Percentiles rank a stretch among this genome's conserved stretches.
These are phyloP conservation scores for Poecilia wingei DNA, from an alignment of 2,797 vertebrate species.

Conservation along the genomic window DNA sequence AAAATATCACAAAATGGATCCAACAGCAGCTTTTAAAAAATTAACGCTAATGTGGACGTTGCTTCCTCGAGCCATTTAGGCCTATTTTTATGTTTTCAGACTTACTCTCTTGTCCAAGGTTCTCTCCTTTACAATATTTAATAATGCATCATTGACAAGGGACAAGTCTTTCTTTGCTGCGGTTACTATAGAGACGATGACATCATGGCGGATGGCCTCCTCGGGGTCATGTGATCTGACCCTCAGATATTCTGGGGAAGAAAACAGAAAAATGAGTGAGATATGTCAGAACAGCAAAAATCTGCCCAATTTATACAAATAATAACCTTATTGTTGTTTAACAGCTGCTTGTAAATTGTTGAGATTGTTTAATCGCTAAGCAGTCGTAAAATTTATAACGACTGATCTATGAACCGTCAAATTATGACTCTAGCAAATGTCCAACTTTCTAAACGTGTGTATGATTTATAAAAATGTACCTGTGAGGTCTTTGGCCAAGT, in stretches of 20 bases:
- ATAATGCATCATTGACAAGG: slow-evolving; percentile 93
- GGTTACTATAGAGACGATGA: slow-evolving; percentile 98
- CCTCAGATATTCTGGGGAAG: slow-evolving; percentile 89
- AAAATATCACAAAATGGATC: not conserved
- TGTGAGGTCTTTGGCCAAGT: slow-evolving; percentile 97
- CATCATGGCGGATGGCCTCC: slow-evolving; percentile 97
- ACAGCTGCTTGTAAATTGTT: not conserved
- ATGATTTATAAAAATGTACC: slow-evolving; percentile 74
- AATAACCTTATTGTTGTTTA: too few relatives aligned
- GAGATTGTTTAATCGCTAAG: not conserved
- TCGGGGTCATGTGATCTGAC: slow-evolving; percentile 97
- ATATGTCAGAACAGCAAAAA: not conserved
- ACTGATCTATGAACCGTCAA: not conserved
- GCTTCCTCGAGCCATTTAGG: not conserved
- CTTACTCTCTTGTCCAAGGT: slow-evolving; percentile 97
- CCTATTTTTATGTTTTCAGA: not conserved
- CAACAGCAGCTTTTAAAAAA: not conserved
- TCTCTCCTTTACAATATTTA: slow-evolving; percentile 96
- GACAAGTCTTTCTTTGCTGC: slow-evolving; percentile 97
- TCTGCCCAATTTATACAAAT: not conserved
- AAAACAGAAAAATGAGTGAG: slow-evolving; percentile 18
- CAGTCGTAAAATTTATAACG: not conserved
- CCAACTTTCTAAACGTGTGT: not conserved
- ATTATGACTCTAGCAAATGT: not conserved
- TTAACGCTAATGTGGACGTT: not conserved